Evolutionary conservation across 2,113 vertebrate species (phyloP), one percentile per base, ranked within the genome.

Genomic region (Setophaga coronata): DNA sequence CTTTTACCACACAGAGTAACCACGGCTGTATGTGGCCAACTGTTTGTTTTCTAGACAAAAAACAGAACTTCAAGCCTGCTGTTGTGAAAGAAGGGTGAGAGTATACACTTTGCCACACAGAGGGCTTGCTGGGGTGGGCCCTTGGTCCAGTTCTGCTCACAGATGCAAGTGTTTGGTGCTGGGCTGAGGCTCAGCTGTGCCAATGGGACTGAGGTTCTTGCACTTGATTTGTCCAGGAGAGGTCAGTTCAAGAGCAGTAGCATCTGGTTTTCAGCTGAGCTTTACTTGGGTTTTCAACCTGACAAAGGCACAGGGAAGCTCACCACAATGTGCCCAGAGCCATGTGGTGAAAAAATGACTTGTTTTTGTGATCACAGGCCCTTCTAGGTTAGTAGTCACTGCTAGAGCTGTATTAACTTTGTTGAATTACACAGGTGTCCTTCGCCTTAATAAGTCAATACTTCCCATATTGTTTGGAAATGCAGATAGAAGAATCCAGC

Each of bases 241-340:
- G 10, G 33, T 47, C 42, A 62, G 4, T 33, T 85, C 38, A 81
- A 34, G 11, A 11, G 78, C n/a, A 77, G 47, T 1, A 47, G 19
- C 31, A 71, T 56, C 85, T 96, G 74, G 3, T 71, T 77, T 86
- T 92, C 74, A 82, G 29, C 38, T 86, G 62, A 40, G 21, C 62
- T 79, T 76, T 56, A n/a, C 26, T 66, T 66, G 17, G 5, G 2
- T 73, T 82, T 85, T 85, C 29, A 51, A 20, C 18, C 24, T 90
- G 71, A 80, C 13, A 23, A 54, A 86, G 56, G 57, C 43, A 9
- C 3, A 8, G 67, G 53, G 54, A 69, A 93, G 57, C 34, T 66
- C 24, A 14, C 16, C 53, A 25, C 51, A 31, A 12, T 50, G 74
- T 91, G 56, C 21, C 33, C 26, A 43, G 38, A 38, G 71, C 67